Evolutionary conservation across 2,797 vertebrate species (phyloP).

Genomic region (Chromis chromis): DNA sequence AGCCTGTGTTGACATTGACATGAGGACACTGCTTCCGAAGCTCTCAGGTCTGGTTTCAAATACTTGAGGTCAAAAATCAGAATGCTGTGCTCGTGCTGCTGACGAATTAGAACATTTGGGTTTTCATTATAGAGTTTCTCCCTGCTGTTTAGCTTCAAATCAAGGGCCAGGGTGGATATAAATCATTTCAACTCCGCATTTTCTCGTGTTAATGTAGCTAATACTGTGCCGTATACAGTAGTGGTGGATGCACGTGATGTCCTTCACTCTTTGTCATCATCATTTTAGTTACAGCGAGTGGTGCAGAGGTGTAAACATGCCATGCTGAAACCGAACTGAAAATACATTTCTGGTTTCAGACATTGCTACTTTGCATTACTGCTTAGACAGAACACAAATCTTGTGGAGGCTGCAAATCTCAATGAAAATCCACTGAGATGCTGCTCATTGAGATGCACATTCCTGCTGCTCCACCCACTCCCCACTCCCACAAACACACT

Average conservation of each 20-base stretch:
- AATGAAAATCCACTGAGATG: conserved; percentile 54
- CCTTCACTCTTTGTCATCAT: background rate
- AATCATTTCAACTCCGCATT: background rate
- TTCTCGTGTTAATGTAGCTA: background rate
- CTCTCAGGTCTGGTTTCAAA: background rate
- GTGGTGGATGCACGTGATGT: background rate
- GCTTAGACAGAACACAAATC: conserved; percentile 41
- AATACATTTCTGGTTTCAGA: background rate
- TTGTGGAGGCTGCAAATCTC: conserved; percentile 43
- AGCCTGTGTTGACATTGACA: too few relatives aligned
- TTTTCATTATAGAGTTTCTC: background rate
- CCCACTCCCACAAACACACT: conserved; percentile 28
- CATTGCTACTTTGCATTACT: conserved; percentile 26
- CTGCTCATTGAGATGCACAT: conserved; percentile 58
- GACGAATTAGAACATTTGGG: background rate
- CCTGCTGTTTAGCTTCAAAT: background rate
- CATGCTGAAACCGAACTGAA: background rate
- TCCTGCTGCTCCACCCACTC: conserved; percentile 48
- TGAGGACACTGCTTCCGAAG: background rate
- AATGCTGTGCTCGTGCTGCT: background rate
- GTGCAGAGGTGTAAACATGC: background rate
- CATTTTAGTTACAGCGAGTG: background rate
- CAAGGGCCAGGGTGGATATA: background rate
- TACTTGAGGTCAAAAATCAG: background rate
- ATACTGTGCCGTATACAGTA: too few relatives aligned